Percentiles rank a stretch among this genome's conserved stretches.
phyloP scores from a whole-genome alignment of 1,140 invertebrate species.

The Temnothorax longispinosus region DNA sequence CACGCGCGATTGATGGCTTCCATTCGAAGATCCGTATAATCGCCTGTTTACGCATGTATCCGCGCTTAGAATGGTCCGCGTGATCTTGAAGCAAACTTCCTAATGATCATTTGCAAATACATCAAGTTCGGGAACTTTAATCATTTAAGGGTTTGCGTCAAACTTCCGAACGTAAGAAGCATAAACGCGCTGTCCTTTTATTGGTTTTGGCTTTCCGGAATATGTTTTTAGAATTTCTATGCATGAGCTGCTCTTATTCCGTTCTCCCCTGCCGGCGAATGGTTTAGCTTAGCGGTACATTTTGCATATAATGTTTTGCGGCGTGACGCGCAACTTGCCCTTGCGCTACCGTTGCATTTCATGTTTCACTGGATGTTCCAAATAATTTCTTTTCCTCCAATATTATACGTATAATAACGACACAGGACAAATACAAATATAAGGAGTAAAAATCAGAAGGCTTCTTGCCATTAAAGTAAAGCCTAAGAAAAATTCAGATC shows the following conservation, averaged over 20 bases:
- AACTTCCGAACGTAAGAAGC: conserved; percentile 1
- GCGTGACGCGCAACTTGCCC: neutral
- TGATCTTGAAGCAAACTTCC: neutral
- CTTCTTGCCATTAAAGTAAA: neutral
- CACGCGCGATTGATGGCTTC: conserved; percentile 1
- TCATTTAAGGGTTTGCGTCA: conserved; percentile 15
- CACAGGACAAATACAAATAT: neutral
- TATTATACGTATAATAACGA: neutral
- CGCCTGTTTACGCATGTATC: neutral
- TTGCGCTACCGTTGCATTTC: neutral
- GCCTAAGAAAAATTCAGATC: neutral
- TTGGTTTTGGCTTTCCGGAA: neutral
- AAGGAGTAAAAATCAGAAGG: neutral
- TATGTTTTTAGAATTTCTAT: neutral
- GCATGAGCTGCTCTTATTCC: neutral
- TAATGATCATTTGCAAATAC: neutral
- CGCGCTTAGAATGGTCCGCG: neutral
- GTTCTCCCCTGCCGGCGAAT: neutral
- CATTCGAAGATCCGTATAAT: neutral
- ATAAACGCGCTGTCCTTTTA: neutral
- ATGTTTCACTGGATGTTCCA: neutral
- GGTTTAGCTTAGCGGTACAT: neutral
- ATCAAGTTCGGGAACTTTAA: neutral
- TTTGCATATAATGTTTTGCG: neutral
- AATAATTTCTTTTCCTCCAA: neutral